Evolutionary conservation across 2,888 invertebrate species (phyloP).

Genomic region (Euzetes globulus): DNA sequence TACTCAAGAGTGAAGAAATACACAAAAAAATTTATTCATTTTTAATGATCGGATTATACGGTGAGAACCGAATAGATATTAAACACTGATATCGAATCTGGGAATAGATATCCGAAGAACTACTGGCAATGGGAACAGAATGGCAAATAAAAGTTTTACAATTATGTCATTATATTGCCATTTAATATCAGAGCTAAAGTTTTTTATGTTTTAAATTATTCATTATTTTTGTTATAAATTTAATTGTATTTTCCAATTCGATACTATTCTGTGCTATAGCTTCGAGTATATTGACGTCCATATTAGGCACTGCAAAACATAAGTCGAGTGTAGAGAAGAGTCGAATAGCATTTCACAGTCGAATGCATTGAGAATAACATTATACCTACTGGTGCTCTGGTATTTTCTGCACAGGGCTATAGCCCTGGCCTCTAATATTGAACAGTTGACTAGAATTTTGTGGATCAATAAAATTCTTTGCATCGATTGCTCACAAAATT

Average conservation of each 20-base stretch:
- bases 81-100: not conserved
- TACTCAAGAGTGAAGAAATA: not conserved
- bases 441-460: not conserved
- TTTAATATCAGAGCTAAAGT: not conserved
- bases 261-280: too few relatives aligned
- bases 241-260: not conserved
- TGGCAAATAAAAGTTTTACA: not conserved
- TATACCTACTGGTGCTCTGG: not conserved
- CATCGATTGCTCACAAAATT: conserved; percentile 21
- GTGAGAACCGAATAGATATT: not conserved
- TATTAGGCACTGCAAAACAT: not conserved
- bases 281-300: not conserved
- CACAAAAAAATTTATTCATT: not conserved
- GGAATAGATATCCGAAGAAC: not conserved
- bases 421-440: not conserved
- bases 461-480: conserved; percentile 27
- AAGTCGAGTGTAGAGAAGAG: not conserved
- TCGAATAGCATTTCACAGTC: conserved; percentile 19
- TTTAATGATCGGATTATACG: conserved; percentile 19
- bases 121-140: not conserved
- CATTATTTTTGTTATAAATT: not conserved
- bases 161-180: conserved; percentile 19
- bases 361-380: conserved; percentile 17
- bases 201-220: not conserved
- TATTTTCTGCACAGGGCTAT: not conserved